Base-by-base conservation (phyloP, 2,888 invertebrate species). In the Rhabditoides inermis region DNA sequence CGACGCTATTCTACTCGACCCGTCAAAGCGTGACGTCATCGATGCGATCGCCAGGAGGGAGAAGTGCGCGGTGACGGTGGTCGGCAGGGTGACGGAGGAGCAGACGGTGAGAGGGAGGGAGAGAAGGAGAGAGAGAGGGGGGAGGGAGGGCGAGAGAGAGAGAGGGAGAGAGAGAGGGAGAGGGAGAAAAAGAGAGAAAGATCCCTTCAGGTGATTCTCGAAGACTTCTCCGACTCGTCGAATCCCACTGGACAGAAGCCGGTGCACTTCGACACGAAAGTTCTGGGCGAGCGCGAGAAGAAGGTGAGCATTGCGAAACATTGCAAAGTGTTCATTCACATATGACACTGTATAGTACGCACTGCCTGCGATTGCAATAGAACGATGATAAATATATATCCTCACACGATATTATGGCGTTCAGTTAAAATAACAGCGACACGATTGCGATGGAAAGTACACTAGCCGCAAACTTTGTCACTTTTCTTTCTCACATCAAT, bases 71-170 rank as follows among this genome's bases (percentile, higher is more conserved):
- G 85, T 94, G 0, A 86, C 86, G 69, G 86, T 90, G 76, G 92
- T 98, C 1, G 95, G 95, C 0, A 84, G 86, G 62, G 89, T 95
- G 1, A 90, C 88, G 0, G 88, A 86, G 25, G 63, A 70, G 32
- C 60, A 63, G 35, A 63, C 82, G 73, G 84, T 87, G 5, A 37
- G 30, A 26, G 26, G 54, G 27, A n/a, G n/a, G n/a, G n/a, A n/a
- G n/a, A 78, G 81, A 32, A 83, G 95, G 55, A 95, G 98, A 81
- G 84, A 89, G 57, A 94, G 95, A 76, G 88, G 89, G 0, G 85
- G 94, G 0, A 86, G 86, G 69, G 86, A 90, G 76, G 92, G 95
- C 1, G 95, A 95, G 0, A 84, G 86, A 63, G 89, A 95, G 1
- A 90, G 88, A 0, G 88, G 86, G 25, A 62, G 69, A 32, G 58